Percentiles rank a stretch among this genome's conserved stretches.
These are phyloP conservation scores for Lithobates sylvaticus DNA, from an alignment of 2,797 vertebrate genomes.

Conservation along the genomic window DNA sequence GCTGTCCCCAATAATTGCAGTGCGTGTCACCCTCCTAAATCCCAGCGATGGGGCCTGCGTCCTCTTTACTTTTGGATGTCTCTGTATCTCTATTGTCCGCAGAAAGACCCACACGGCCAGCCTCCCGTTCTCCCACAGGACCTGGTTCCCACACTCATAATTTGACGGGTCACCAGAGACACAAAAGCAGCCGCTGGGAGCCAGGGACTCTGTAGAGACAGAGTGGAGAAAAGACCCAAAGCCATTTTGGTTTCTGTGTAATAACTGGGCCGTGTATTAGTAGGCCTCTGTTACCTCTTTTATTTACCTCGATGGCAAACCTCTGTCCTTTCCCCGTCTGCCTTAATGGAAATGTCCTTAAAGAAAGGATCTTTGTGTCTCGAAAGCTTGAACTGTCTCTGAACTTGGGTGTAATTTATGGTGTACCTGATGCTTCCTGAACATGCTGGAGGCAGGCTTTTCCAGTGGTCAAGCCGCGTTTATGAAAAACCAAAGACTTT, in stretches of 20 bases:
- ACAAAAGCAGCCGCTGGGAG: slow-evolving; percentile 83
- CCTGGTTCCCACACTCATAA: slow-evolving; percentile 88
- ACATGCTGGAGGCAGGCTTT: not conserved
- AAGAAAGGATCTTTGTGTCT: slow-evolving; percentile 2
- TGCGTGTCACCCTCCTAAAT: no score
- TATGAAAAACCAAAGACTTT: not conserved
- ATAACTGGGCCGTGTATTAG: not conserved
- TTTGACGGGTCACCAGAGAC: slow-evolving; percentile 86
- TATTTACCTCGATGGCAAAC: not conserved
- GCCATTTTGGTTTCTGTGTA: slow-evolving; percentile 1
- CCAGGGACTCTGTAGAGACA: slow-evolving; percentile 69
- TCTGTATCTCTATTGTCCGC: slow-evolving; percentile 16
- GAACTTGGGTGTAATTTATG: not conserved
- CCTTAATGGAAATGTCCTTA: not conserved
- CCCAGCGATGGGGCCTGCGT: not conserved
- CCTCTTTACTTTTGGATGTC: not conserved
- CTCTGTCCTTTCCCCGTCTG: not conserved
- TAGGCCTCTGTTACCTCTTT: slow-evolving; percentile 26
- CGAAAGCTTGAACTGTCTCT: not conserved
- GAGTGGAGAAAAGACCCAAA: slow-evolving; percentile 62
- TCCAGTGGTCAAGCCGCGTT: not conserved
- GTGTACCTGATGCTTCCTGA: not conserved
- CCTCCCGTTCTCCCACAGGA: slow-evolving; percentile 50
- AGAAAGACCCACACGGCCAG: not conserved
- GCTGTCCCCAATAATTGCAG: not conserved